phyloP scores from a whole-genome alignment of 2,888 invertebrate genomes.

The Ganaspis brasiliensis region DNA sequence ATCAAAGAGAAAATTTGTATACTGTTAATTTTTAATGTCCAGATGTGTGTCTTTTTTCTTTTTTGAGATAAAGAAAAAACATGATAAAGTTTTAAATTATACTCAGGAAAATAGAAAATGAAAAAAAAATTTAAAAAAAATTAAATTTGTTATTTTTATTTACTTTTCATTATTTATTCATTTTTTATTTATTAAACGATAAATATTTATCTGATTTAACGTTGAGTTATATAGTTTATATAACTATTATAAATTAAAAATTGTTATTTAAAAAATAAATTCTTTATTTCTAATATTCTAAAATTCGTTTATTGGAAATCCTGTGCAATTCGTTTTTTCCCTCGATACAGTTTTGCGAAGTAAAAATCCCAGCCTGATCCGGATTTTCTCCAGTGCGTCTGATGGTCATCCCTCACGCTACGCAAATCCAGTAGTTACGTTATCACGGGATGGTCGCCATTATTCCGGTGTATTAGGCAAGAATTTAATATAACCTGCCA shows the following conservation, averaged over 20 bases:
- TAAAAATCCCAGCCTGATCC: slow-evolving; percentile 38
- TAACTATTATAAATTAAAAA: neutral
- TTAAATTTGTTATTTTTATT: no score
- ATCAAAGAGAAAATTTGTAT: no score
- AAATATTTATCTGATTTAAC: no score
- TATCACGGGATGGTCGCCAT: slow-evolving; percentile 59
- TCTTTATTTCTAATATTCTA: neutral
- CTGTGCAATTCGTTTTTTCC: slow-evolving; percentile 21
- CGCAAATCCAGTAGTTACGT: slow-evolving; percentile 53
- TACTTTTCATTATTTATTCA: no score
- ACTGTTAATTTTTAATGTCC: no score
- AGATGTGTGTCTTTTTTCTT: no score
- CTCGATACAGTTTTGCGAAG: slow-evolving; percentile 28
- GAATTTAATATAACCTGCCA: slow-evolving; percentile 76
- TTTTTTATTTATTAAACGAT: no score
- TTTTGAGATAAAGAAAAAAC: no score
- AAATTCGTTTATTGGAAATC: neutral
- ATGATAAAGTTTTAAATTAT: no score
- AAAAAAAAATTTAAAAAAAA: no score
- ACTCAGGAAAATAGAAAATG: no score
- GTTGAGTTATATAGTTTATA: no score
- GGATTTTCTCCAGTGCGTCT: slow-evolving; percentile 35
- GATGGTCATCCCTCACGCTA: slow-evolving; percentile 37
- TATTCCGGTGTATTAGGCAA: slow-evolving; percentile 75
- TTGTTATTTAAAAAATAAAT: neutral